Base-by-base conservation (phyloP, 1,140 invertebrate genomes). In the Neotoxoptera formosana region DNA sequence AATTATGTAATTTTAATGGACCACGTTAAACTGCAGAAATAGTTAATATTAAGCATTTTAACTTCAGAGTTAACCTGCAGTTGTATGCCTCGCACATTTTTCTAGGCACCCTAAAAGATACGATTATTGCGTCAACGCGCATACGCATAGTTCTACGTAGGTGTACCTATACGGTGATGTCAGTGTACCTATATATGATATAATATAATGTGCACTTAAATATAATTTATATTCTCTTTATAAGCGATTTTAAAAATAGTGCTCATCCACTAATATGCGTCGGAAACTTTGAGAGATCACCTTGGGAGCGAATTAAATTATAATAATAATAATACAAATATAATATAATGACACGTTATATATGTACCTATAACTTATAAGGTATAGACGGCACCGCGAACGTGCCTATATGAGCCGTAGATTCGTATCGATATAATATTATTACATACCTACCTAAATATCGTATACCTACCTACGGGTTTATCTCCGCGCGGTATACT, bases 371-470 rank as follows among this genome's bases (percentile, higher is more conserved):
- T n/a, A 76, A 67, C 60, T 11, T n/a, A n/a, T n/a, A 76, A 76
- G n/a, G n/a, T 76, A 76, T n/a, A 48, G 14, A 76, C 60, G 30
- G 60, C 11, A n/a, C 60, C 60, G 60, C 60, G 60, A n/a, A 76
- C 60, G 14, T n/a, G 60, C n/a, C 30, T 76, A 76, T 76, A 76
- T 76, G 60, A 76, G 11, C n/a, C 83, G 47, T 88, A 88, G 86
- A 88, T 88, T 34, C 47, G 86, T 88, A 88, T 88, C 86, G 47
- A 88, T 88, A 34, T 87, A 30, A 47, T 45, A 84, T 84, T 47
- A 30, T 86, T 30, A 47, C 14, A 83, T 83, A 86, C 60, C 25
- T 67, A 14, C 60, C 60, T 67, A 30, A 67, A 67, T 30, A n/a
- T 67, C 30, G 25, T 67, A n/a, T 6, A 87, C 30, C 9, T 17